Conservation (phyloP, 92 coral and sea anemone species). For the Paragorgia papillata region DNA sequence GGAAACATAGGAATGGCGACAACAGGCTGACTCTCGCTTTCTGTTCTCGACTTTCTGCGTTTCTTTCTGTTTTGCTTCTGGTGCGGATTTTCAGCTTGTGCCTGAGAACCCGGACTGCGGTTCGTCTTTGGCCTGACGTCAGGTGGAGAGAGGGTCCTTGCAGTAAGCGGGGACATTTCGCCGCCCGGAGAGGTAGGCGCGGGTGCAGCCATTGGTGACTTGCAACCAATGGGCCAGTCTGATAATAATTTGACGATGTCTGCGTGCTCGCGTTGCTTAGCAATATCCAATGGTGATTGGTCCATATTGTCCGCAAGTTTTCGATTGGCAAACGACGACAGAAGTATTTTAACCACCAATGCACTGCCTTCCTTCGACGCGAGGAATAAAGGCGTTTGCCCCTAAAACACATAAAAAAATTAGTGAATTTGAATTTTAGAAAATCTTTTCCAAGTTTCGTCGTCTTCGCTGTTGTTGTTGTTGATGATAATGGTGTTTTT, state of each 20-base stretch:
- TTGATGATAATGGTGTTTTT: too few relatives aligned
- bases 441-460: too few relatives aligned
- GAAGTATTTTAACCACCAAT: slow-evolving; percentile 77
- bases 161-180: slow-evolving; percentile 79
- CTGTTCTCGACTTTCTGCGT: slow-evolving; percentile 64
- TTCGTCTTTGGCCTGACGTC: slow-evolving; percentile 39
- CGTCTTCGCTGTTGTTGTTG: too few relatives aligned
- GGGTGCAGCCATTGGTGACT: slow-evolving; percentile 94
- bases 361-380: slow-evolving; percentile 96
- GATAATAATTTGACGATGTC: slow-evolving; percentile 88
- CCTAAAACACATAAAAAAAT: slow-evolving; percentile 57
- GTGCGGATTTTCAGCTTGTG: neutral
- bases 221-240: slow-evolving; percentile 97
- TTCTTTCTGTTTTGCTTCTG: slow-evolving; percentile 57
- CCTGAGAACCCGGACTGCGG: slow-evolving; percentile 29
- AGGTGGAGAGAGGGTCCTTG: slow-evolving; percentile 78
- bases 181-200: slow-evolving; percentile 93
- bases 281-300: slow-evolving; percentile 91
- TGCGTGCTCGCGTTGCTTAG: slow-evolving; percentile 81
- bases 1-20: slow-evolving; percentile 50
- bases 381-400: slow-evolving; percentile 95
- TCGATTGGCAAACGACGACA: slow-evolving; percentile 89
- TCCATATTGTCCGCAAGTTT: slow-evolving; percentile 95
- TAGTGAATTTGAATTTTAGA: too few relatives aligned
- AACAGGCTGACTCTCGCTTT: slow-evolving; percentile 62